phyloP scores from a whole-genome alignment of 2,797 vertebrate species.

The Coregonus ussuriensis region DNA sequence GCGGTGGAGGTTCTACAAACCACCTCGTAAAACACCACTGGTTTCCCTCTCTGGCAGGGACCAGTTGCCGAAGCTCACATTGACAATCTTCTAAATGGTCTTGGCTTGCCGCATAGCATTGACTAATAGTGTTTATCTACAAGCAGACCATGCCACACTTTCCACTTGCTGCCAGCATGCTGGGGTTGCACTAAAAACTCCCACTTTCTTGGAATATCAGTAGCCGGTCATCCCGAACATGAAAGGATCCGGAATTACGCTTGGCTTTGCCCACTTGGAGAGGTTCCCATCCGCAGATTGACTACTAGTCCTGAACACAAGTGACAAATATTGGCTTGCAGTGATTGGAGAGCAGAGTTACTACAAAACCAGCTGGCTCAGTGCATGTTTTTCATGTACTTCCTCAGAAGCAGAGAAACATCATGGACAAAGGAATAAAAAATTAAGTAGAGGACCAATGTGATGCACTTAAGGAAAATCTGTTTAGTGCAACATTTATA shows the following conservation, averaged over 20 bases:
- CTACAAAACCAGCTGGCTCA: conserved; percentile 59
- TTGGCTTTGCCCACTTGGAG: conserved; percentile 56
- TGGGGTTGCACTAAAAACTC: conserved; percentile 41
- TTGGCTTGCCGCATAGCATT: conserved; percentile 50
- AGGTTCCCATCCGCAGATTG: conserved; percentile 49
- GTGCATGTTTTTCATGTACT: conserved; percentile 50
- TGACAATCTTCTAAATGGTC: conserved; percentile 62
- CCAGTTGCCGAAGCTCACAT: conserved; percentile 54
- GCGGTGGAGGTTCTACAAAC: conserved; percentile 68
- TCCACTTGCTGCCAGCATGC: conserved; percentile 46
- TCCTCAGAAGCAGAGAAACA: conserved; percentile 46
- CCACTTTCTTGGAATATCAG: conserved; percentile 60
- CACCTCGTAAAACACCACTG: conserved; percentile 68
- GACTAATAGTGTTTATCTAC: conserved; percentile 75
- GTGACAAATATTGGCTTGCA: conserved; percentile 61
- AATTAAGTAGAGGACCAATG: conserved; percentile 29
- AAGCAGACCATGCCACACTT: conserved; percentile 54
- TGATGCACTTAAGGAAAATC: conserved; percentile 60
- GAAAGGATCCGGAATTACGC: conserved; percentile 50
- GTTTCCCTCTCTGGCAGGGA: conserved; percentile 65
- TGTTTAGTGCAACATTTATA: conserved; percentile 67
- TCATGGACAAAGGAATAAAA: conserved; percentile 49
- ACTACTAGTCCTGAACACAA: conserved; percentile 50
- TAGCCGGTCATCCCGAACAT: conserved; percentile 51
- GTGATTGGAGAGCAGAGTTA: conserved; percentile 58